A percentile compares a stretch with the other conserved stretches of the same genome.
Conservation (phyloP, 2,888 invertebrate genomes). For the Urechis unicinctus region DNA sequence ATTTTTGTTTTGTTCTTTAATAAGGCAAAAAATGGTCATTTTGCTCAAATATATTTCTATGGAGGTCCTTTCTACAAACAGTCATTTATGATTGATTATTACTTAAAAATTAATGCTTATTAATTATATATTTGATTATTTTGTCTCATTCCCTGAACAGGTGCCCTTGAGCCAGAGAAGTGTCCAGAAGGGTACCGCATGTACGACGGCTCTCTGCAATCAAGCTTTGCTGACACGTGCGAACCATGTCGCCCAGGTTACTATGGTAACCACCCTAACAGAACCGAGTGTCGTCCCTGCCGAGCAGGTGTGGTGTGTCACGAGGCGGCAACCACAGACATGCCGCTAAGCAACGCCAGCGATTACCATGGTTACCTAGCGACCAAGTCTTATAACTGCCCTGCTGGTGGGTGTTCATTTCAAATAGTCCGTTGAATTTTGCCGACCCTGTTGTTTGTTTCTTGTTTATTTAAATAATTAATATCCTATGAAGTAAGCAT, state of each 20-base stretch:
- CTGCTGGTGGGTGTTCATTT: slow-evolving; percentile 31
- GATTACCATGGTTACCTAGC: slow-evolving; percentile 29
- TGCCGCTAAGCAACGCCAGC: slow-evolving; percentile 34
- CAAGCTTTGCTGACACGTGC: slow-evolving; percentile 40
- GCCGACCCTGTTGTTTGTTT: too few relatives aligned
- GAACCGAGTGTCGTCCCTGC: slow-evolving; percentile 35
- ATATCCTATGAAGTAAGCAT: too few relatives aligned
- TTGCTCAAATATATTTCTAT: neutral
- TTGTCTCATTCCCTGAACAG: slow-evolving; percentile 14
- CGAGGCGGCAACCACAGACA: slow-evolving; percentile 34
- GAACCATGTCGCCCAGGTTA: slow-evolving; percentile 40
- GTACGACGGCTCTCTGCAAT: slow-evolving; percentile 32
- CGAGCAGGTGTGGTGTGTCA: slow-evolving; percentile 45
- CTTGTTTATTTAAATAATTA: too few relatives aligned
- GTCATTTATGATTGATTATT: neutral
- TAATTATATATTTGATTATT: neutral
- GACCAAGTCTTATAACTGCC: slow-evolving; percentile 42
- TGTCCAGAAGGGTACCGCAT: slow-evolving; percentile 45
- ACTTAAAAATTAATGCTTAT: neutral
- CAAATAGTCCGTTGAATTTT: too few relatives aligned
- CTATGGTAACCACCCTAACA: slow-evolving; percentile 36
- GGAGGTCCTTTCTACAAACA: neutral
- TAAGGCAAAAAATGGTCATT: too few relatives aligned
- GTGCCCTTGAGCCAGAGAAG: slow-evolving; percentile 40
- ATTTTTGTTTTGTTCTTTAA: neutral